phyloP scores from a whole-genome alignment of 2,797 vertebrate species.

The Knipowitschia caucasica region DNA sequence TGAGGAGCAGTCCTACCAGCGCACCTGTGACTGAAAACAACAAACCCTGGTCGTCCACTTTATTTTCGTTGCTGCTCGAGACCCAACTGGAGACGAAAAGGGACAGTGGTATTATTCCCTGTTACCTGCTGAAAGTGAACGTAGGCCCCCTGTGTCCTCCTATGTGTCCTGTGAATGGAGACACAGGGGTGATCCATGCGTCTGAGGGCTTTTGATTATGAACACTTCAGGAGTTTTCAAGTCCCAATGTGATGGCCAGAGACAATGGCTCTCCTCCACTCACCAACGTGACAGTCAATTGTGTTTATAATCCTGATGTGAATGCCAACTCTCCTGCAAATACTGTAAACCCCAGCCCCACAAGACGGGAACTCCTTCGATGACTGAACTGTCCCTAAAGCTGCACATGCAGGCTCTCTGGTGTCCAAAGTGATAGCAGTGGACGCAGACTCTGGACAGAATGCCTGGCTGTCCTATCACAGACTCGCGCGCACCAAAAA shows the following conservation, averaged over 20 bases:
- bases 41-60: conserved; percentile 45
- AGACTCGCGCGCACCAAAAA: too few species aligned
- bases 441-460: conserved; percentile 83
- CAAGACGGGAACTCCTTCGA: conserved; percentile 57
- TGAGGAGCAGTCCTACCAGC: conserved; percentile 56
- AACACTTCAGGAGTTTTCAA: conserved; percentile 47
- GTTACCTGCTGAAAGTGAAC: conserved; percentile 30
- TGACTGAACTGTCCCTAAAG: conserved; percentile 55
- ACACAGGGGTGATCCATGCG: conserved; percentile 37
- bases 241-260: conserved; percentile 71
- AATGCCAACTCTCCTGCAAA: conserved; percentile 80
- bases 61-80: conserved; percentile 39
- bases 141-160: conserved; percentile 32
- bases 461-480: conserved; percentile 81
- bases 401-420: conserved; percentile 67
- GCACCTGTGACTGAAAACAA: conserved; percentile 55
- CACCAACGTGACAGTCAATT: conserved; percentile 66
- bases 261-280: conserved; percentile 72
- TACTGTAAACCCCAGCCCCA: conserved; percentile 74
- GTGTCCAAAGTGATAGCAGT: conserved; percentile 83
- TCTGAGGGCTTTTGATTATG: conserved; percentile 51
- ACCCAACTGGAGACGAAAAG: conserved; percentile 40
- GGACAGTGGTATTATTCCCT: conserved; percentile 39
- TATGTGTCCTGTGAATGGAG: conserved; percentile 42
- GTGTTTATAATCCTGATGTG: conserved; percentile 77